These are phyloP conservation scores for Colistium nudipinnis DNA, from an alignment of 2,113 vertebrate species.

Conservation along the genomic window DNA sequence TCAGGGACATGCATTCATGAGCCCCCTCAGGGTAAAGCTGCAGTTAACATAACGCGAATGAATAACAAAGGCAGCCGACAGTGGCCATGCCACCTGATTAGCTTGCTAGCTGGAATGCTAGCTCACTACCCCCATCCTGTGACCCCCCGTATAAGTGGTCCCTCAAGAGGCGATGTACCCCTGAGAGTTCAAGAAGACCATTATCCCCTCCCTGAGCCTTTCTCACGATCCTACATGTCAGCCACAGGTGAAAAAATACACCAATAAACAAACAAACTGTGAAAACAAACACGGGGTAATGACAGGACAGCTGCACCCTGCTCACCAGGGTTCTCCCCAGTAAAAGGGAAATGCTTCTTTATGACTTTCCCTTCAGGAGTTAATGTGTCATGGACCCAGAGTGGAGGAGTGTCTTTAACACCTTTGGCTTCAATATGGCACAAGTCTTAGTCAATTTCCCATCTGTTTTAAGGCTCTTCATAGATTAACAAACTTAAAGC, in stretches of 20 bases:
- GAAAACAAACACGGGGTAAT: slow-evolving; percentile 68
- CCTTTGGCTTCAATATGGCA: slow-evolving; percentile 18
- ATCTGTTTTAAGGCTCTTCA: slow-evolving; percentile 32
- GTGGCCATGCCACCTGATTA: background rate
- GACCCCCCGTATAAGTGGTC: background rate
- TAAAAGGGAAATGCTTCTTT: slow-evolving; percentile 59
- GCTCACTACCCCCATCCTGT: background rate
- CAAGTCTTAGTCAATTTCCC: slow-evolving; percentile 35
- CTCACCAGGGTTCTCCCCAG: slow-evolving; percentile 62
- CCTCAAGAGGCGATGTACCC: slow-evolving; percentile 11
- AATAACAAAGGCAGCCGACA: background rate
- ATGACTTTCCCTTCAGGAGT: slow-evolving; percentile 55
- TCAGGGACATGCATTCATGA: no score
- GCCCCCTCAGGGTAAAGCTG: background rate
- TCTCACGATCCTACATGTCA: slow-evolving; percentile 65
- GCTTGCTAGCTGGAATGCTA: background rate
- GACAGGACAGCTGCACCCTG: slow-evolving; percentile 67
- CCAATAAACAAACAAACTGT: slow-evolving; percentile 69
- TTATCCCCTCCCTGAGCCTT: slow-evolving; percentile 28
- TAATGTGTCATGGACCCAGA: slow-evolving; percentile 36
- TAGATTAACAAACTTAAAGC: background rate
- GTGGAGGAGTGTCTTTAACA: slow-evolving; percentile 42
- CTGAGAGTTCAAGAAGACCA: slow-evolving; percentile 14
- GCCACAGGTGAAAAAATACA: slow-evolving; percentile 73
- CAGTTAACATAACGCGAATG: background rate